A percentile compares a stretch with the other conserved stretches of the same genome.
These are phyloP conservation scores for Sus cebifrons DNA, from an alignment of 2,797 vertebrate species.

Conservation along the genomic window DNA sequence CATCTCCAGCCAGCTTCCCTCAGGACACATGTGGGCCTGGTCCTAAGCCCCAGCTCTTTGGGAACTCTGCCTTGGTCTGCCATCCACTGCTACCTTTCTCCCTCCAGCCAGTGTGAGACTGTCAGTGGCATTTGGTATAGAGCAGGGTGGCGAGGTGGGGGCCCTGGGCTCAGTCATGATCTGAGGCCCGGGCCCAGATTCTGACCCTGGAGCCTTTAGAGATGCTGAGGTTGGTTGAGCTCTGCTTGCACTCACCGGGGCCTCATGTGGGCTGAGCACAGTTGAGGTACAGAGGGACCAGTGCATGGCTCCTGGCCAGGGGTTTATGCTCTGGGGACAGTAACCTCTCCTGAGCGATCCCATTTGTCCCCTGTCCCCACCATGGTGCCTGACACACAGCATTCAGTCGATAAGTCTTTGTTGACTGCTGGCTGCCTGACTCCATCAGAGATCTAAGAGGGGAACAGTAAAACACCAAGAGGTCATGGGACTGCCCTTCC, in stretches of 20 bases:
- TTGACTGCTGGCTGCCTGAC: constrained; percentile 15
- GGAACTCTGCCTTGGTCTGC: background rate
- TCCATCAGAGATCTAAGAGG: background rate
- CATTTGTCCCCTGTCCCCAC: background rate
- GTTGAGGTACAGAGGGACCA: background rate
- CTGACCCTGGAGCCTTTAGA: background rate
- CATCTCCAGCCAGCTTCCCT: constrained; percentile 12
- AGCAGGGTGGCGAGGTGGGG: background rate
- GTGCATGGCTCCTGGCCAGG: background rate
- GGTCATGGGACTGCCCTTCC: background rate
- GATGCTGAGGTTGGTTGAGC: background rate
- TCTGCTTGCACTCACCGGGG: background rate
- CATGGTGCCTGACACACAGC: background rate
- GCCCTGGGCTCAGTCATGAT: background rate
- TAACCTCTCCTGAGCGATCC: background rate
- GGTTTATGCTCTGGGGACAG: background rate
- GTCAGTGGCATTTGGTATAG: background rate
- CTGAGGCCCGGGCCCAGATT: background rate
- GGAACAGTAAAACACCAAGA: background rate
- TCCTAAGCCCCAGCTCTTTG: constrained; percentile 26
- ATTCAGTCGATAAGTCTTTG: background rate
- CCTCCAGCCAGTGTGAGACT: background rate
- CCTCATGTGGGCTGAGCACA: background rate
- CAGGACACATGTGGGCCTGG: background rate
- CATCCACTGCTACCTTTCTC: constrained; percentile 30